Conservation (phyloP, 2,888 invertebrate genomes). For the Tetramorium bicarinatum region DNA sequence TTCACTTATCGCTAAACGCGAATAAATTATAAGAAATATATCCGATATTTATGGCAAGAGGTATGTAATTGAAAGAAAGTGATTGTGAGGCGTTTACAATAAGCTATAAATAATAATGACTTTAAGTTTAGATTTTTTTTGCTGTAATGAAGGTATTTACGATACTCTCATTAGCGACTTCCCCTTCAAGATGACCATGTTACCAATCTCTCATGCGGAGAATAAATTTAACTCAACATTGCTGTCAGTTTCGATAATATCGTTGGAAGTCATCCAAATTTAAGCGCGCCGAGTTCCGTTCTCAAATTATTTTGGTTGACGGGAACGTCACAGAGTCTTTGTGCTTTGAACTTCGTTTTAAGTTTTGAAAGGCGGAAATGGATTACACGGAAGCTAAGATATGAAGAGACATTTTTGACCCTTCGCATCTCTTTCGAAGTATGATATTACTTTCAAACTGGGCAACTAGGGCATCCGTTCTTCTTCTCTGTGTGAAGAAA, state of each 20-base stretch:
- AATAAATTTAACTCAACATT: slow-evolving; percentile 54
- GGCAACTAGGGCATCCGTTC: slow-evolving; percentile 30
- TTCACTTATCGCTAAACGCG: neutral
- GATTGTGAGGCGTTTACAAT: slow-evolving; percentile 2
- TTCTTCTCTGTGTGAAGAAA: neutral
- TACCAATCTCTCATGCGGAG: neutral
- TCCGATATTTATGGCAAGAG: neutral
- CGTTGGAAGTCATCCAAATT: slow-evolving; percentile 52
- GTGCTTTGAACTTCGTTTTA: slow-evolving; percentile 43
- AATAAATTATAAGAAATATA: neutral
- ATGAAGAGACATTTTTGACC: slow-evolving; percentile 43
- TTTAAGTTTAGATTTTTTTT: slow-evolving; percentile 41
- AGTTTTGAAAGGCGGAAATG: slow-evolving; percentile 49
- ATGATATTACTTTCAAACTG: slow-evolving; percentile 39
- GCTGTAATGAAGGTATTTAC: slow-evolving; percentile 20
- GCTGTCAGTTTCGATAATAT: slow-evolving; percentile 56
- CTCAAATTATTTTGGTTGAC: slow-evolving; percentile 54
- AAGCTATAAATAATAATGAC: slow-evolving; percentile 20
- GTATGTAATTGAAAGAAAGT: neutral
- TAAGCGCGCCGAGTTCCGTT: slow-evolving; percentile 45
- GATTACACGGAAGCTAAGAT: slow-evolving; percentile 36
- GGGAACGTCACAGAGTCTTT: slow-evolving; percentile 31
- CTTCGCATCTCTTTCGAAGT: slow-evolving; percentile 23
- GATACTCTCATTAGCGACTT: slow-evolving; percentile 41
- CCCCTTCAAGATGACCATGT: slow-evolving; percentile 31